Evolutionary conservation across 2,888 invertebrate species (phyloP), one percentile per base, ranked within the genome.

Genomic region (Ophraella communa): DNA sequence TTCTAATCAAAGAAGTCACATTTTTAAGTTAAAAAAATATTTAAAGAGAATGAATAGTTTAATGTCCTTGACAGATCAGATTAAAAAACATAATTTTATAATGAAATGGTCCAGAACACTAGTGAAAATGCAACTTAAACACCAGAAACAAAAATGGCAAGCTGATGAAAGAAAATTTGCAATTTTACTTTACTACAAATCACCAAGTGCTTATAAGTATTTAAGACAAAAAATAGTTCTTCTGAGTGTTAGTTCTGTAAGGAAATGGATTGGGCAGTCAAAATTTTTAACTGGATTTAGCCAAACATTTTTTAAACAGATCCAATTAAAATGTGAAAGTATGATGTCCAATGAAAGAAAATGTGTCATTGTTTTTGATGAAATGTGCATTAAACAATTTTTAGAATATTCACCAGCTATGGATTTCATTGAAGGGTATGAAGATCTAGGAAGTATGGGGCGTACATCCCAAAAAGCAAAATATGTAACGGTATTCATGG

Each of bases 401-500:
- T 17, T 47, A 17, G 47, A 47, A 17, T 47, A 47, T 3, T 47
- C 47, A 4, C 47, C 10, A 17, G 18, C 47, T 4, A 3, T 23
- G 10, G 51, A 51, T 51, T 51, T 21, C 14, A 51, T 51, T 10
- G 51, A 51, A 7, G 51, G 51, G 10, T 51, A 51, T 51, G 23
- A 51, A 24, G 23, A 51, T 11, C 3, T 51, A 11, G 51, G 51
- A 21, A 21, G 23, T n/a, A 4, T 51, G 14, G 23, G 51, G 5
- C 51, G 51, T 1, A 20, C 18, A 20, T n/a, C n/a, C n/a, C 20
- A 51, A 20, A 51, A 51, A 24, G 23, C 51, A 51, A 51, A 51
- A 51, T 51, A 51, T 51, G 51, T 21, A 20, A 5, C 23, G 14
- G 51, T 23, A 21, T 51, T 51, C 23, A 51, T 51, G 51, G 51